phyloP scores from a whole-genome alignment of 2,888 invertebrate genomes.

The Drosophila merina region DNA sequence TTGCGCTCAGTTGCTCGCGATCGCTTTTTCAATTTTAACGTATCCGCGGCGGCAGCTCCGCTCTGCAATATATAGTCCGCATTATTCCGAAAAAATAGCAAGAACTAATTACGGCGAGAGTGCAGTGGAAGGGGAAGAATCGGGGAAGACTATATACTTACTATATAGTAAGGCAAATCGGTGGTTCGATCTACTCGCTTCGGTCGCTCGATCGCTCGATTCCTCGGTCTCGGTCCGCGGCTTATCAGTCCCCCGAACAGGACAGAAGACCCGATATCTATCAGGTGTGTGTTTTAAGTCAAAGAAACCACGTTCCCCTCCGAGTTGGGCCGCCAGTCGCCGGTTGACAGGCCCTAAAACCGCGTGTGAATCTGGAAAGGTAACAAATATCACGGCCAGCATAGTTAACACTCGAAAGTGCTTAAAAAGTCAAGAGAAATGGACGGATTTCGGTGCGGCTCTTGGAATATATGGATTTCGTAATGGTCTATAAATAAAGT shows the following conservation, averaged over 20 bases:
- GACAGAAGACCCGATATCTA: slow-evolving; percentile 14
- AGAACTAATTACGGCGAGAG: slow-evolving; percentile 17
- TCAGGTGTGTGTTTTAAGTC: slow-evolving; percentile 13
- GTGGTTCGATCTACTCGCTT: background rate
- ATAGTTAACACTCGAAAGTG: background rate
- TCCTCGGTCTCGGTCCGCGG: background rate
- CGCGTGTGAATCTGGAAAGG: slow-evolving; percentile 37
- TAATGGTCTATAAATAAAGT: slow-evolving; percentile 70
- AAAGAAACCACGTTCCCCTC: slow-evolving; percentile 35
- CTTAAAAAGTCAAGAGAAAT: slow-evolving; percentile 8
- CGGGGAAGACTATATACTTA: slow-evolving; percentile 17
- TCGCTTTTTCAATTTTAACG: slow-evolving; percentile 81
- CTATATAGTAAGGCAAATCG: slow-evolving; percentile 36
- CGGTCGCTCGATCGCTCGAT: too few relatives aligned
- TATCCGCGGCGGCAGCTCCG: slow-evolving; percentile 41
- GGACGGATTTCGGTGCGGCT: slow-evolving; percentile 3
- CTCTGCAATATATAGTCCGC: slow-evolving; percentile 32
- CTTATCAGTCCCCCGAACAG: slow-evolving; percentile 34
- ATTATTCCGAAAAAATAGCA: slow-evolving; percentile 30
- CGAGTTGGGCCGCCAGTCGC: slow-evolving; percentile 32
- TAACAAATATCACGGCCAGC: slow-evolving; percentile 3
- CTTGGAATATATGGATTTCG: slow-evolving; percentile 53
- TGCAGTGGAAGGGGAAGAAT: too few relatives aligned
- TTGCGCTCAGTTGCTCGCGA: slow-evolving; percentile 81
- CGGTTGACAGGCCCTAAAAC: slow-evolving; percentile 24